Evolutionary conservation across 2,888 invertebrate species (phyloP).

Genomic region (Ornithoptera priamus): DNA sequence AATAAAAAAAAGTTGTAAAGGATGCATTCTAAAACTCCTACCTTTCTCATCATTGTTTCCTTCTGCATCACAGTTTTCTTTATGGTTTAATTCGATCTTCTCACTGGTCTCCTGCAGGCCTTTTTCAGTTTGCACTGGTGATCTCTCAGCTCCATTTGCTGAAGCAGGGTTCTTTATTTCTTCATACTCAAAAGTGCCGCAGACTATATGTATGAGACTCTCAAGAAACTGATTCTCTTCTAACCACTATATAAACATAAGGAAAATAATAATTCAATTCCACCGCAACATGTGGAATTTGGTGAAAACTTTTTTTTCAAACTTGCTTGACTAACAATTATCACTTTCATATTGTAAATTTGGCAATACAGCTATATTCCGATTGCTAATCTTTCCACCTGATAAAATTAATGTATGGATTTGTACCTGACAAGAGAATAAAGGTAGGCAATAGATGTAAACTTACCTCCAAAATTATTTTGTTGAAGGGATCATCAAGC

Average conservation of each 20-base stretch:
- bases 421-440: no score
- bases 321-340: no score
- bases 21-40: not conserved
- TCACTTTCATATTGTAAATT: no score
- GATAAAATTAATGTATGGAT: no score
- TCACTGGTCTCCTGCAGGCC: conserved; percentile 48
- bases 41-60: conserved; percentile 24
- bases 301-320: no score
- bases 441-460: not conserved
- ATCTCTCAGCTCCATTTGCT: conserved; percentile 18
- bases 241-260: conserved; percentile 85
- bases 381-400: no score
- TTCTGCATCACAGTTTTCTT: conserved; percentile 27
- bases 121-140: conserved; percentile 41
- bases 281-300: no score
- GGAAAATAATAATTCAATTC: no score
- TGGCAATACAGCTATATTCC: no score
- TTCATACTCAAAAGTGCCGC: conserved; percentile 65
- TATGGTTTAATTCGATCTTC: conserved; percentile 44
- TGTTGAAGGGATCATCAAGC: conserved; percentile 77
- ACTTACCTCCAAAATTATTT: conserved; percentile 67
- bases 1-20: no score
- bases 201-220: conserved; percentile 83
- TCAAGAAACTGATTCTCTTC: conserved; percentile 93
- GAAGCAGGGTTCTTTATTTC: conserved; percentile 35